Percentiles rank a stretch among this genome's conserved stretches.
Conservation (phyloP, 2,113 vertebrate species). For the Apistogramma diplotaenia region DNA sequence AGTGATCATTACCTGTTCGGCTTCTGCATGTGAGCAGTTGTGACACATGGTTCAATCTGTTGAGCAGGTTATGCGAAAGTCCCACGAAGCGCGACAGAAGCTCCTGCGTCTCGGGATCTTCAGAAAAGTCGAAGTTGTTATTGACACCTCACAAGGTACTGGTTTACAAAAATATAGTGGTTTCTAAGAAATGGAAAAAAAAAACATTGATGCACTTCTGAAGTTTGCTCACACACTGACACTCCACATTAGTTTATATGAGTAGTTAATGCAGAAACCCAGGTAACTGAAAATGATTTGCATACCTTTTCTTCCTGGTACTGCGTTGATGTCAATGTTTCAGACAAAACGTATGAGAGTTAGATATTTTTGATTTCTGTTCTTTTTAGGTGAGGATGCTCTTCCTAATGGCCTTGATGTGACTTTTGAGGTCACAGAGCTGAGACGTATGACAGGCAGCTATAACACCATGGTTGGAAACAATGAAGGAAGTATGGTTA, state of each 20-base stretch:
- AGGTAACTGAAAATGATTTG: not conserved
- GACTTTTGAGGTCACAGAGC: constrained; percentile 92
- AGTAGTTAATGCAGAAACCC: not conserved
- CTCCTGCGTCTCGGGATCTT: constrained; percentile 95
- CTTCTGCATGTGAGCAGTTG: not conserved
- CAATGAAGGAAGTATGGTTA: constrained; percentile 98
- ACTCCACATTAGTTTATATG: not conserved
- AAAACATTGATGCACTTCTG: not conserved
- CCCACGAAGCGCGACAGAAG: constrained; percentile 91
- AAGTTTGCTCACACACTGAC: not conserved
- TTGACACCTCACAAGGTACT: constrained; percentile 90
- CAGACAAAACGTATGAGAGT: not conserved
- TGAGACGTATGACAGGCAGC: constrained; percentile 90
- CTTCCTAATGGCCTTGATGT: constrained; percentile 94
- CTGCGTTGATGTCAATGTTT: not conserved
- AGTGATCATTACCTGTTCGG: not conserved
- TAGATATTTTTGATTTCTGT: not conserved
- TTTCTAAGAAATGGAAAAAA: not conserved
- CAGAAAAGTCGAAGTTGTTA: constrained; percentile 91
- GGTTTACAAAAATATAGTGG: not conserved
- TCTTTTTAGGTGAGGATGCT: constrained; percentile 83
- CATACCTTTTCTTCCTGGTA: not conserved
- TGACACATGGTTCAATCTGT: not conserved
- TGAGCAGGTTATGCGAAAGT: constrained; percentile 90
- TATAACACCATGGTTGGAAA: constrained; percentile 99